These are phyloP conservation scores for Heliconius eleuchia DNA, from an alignment of 1,140 invertebrate species.

Conservation along the genomic window DNA sequence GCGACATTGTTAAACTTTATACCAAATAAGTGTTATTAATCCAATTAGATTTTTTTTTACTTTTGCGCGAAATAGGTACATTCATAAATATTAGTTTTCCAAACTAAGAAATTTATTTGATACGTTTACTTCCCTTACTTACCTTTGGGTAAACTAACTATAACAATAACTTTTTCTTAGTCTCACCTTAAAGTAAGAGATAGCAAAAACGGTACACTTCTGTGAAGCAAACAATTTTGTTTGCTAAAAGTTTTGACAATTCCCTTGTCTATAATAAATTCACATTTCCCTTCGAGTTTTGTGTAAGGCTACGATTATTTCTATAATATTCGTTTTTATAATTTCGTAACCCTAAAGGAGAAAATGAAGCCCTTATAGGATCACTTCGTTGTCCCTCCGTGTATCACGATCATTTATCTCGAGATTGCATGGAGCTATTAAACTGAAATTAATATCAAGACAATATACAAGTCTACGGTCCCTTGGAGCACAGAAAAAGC, in stretches of 20 bases:
- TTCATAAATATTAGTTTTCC: neutral
- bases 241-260: constrained; percentile 28
- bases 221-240: constrained; percentile 17
- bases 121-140: neutral
- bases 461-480: too few relatives aligned
- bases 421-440: too few relatives aligned
- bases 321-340: neutral
- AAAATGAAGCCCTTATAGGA: too few relatives aligned
- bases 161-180: constrained; percentile 3
- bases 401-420: too few relatives aligned
- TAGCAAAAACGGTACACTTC: neutral
- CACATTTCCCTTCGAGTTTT: neutral
- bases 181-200: constrained; percentile 2
- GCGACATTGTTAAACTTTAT: neutral
- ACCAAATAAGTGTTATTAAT: neutral
- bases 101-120: neutral
- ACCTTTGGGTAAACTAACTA: neutral
- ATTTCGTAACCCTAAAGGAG: too few relatives aligned
- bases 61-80: too few relatives aligned
- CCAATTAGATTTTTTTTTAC: neutral
- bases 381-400: too few relatives aligned
- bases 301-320: neutral
- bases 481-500: too few relatives aligned
- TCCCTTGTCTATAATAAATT: constrained; percentile 21
- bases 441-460: too few relatives aligned